These are phyloP conservation scores for Macropus fuliginosus DNA, from an alignment of 2,797 vertebrate genomes.

Conservation along the genomic window DNA sequence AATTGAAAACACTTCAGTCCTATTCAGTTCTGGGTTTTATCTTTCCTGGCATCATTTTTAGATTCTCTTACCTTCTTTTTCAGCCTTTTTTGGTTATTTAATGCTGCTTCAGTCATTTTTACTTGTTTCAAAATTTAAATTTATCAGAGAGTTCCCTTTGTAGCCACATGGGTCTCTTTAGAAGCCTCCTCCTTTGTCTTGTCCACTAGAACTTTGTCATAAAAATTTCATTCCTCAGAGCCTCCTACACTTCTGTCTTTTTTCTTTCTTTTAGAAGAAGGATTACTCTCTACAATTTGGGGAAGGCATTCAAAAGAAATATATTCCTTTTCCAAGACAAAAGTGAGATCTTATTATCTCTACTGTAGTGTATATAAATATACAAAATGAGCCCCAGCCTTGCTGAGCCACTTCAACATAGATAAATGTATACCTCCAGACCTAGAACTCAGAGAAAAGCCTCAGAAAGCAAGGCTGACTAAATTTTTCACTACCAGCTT, in stretches of 20 bases:
- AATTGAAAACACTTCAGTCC: neutral
- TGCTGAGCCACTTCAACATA: neutral
- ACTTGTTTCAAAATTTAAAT: neutral
- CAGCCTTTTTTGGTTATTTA: neutral
- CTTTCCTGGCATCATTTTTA: neutral
- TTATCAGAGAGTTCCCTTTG: neutral
- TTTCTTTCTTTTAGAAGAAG: neutral
- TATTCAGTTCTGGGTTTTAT: neutral
- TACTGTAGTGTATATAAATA: neutral
- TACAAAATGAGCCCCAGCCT: neutral
- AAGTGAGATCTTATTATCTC: neutral
- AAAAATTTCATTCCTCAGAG: neutral
- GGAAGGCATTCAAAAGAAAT: neutral
- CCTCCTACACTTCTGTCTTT: neutral
- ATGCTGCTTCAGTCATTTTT: neutral
- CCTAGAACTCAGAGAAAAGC: neutral
- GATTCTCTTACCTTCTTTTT: neutral
- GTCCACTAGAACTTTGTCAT: neutral
- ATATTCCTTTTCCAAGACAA: neutral
- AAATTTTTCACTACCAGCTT: constrained; percentile 51
- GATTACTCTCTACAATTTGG: neutral
- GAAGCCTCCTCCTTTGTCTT: neutral
- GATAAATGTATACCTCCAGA: constrained; percentile 26
- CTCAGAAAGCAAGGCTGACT: constrained; percentile 17
- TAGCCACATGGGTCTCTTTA: neutral